These are phyloP conservation scores for Paramormyrops hopkinsi DNA, from an alignment of 2,797 vertebrate species.

Conservation along the genomic window DNA sequence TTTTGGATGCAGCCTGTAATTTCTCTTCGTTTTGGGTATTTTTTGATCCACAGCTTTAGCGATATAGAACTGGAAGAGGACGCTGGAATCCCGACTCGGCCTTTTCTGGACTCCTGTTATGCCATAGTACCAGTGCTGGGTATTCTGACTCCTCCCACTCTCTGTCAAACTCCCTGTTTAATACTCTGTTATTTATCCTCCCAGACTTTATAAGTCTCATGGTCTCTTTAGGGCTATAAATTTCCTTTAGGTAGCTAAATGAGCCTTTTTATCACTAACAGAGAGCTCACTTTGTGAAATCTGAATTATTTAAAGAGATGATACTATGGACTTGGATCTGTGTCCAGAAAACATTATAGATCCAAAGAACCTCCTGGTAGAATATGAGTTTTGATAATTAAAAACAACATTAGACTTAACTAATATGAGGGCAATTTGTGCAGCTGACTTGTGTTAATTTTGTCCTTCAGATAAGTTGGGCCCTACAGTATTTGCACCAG, in stretches of 20 bases:
- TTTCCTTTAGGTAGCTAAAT: not conserved
- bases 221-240: not conserved
- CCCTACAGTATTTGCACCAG: slow-evolving; percentile 95
- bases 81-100: slow-evolving; percentile 90
- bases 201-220: not conserved
- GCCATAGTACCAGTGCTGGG: slow-evolving; percentile 97
- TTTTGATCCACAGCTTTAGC: slow-evolving; percentile 80
- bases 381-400: not conserved
- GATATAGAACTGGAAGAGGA: slow-evolving; percentile 90
- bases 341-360: not conserved
- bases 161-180: slow-evolving; percentile 22
- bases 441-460: slow-evolving; percentile 17
- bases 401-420: not conserved
- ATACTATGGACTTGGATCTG: not conserved
- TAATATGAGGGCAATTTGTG: not conserved
- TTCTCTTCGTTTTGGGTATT: slow-evolving; percentile 58
- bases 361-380: not conserved
- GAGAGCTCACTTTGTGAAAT: not conserved
- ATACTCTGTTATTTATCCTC: slow-evolving; percentile 10
- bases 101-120: slow-evolving; percentile 96
- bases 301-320: not conserved
- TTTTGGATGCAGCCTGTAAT: not conserved
- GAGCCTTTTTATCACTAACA: not conserved
- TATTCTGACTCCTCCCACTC: slow-evolving; percentile 62
- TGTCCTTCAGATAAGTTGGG: slow-evolving; percentile 79